Evolutionary conservation across 2,888 invertebrate species (phyloP), one percentile per base, ranked within the genome.

Genomic region (Spodoptera littoralis): DNA sequence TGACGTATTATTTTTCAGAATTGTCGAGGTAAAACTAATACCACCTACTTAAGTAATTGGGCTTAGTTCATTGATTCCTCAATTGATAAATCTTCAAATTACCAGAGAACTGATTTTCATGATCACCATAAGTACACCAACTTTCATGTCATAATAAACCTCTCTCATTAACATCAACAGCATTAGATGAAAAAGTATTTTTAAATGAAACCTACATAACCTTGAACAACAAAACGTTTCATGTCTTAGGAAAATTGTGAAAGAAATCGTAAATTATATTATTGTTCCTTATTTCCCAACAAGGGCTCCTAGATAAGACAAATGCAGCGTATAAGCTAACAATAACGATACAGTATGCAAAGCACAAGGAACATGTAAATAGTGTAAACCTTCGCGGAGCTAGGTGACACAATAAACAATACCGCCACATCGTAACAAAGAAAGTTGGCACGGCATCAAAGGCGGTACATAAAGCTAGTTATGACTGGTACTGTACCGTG

Each of bases 401-500:
- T 61, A 65, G 70, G 70, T 77, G 77, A 64, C 65, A 79, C 65
- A 75, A 66, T 70, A 73, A 71, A 75, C 73, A 79, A 75, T 75
- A 70, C 59, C 48, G 56, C 51, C 50, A 62, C 64, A 53, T 52
- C 58, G 50, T 67, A 61, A 77, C 71, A 70, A 78, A 73, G 66
- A 79, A 79, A 79, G 69, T 63, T 79, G 79, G 79, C 79, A 73
- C 60, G 61, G 41, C 45, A 69, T 77, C 77, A 79, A 79, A 72
- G 61, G 74, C 73, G 75, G 65, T 49, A 63, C 49, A 46, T 42
- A 30, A 18, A 18, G 47, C 48, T 30, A 13, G 55, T 53, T 62
- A 69, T 90, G 89, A 85, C 86, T 87, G 88, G 88, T 73, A 64
- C 77, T 79, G 86, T 86, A 88, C 85, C 82, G 85, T 85, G 60